These are phyloP conservation scores for Serinus canaria DNA, from an alignment of 2,113 vertebrate species.

Conservation along the genomic window DNA sequence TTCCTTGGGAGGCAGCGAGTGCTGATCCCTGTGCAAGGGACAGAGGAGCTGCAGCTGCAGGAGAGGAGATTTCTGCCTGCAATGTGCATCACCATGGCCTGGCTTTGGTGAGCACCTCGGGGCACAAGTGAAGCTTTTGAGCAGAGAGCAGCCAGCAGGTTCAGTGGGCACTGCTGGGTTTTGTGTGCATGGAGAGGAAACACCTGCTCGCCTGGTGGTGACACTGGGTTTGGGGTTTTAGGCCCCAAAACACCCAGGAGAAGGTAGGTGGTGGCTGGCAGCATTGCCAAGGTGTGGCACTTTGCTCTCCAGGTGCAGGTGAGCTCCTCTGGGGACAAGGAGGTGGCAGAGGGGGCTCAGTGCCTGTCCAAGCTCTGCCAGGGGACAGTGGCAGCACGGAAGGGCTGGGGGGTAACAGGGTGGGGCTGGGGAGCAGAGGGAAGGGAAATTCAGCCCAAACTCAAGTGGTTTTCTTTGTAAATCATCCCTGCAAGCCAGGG, in stretches of 20 bases:
- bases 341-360: background rate
- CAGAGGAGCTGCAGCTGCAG: background rate
- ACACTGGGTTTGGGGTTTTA: background rate
- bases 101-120: background rate
- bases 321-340: background rate
- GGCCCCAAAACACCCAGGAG: background rate
- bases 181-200: background rate
- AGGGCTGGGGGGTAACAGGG: background rate
- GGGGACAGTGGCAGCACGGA: background rate
- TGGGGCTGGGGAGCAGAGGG: background rate
- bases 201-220: background rate
- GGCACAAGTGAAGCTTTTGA: background rate
- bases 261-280: background rate
- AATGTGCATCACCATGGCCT: background rate
- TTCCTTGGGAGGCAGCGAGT: background rate
- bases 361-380: background rate
- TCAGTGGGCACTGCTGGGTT: background rate
- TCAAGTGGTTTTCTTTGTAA: conserved; percentile 38
- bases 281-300: background rate
- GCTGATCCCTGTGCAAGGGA: background rate
- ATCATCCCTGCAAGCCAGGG: background rate
- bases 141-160: background rate
- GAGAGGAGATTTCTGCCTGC: background rate
- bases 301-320: accelerated
- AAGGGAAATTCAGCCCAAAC: conserved; percentile 20